Evolutionary conservation across 2,888 invertebrate species (phyloP), one percentile per base, ranked within the genome.

Genomic region (Andrena marginata): DNA sequence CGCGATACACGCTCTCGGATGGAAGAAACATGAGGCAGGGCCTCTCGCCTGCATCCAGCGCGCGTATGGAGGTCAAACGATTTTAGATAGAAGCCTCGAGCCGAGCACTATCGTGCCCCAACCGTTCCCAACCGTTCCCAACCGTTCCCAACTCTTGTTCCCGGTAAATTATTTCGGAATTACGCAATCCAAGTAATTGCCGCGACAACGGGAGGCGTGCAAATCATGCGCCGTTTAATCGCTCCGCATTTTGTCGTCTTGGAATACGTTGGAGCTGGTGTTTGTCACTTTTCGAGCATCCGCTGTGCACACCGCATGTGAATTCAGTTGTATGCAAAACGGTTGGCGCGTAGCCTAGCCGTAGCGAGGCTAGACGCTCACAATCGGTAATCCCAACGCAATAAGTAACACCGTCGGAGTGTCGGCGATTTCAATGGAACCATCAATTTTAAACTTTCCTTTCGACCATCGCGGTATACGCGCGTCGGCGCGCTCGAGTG

Each of bases 11-110:
- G 65, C 62, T 72, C 51, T 77, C 68, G 64, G 69, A 82, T 85
- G 86, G 82, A 82, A 84, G 82, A 84, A 86, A 82, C 86, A 80
- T 74, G 86, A 86, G 76, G 69, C 75, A 49, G 49, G 51, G 48
- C 35, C 51, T 67, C 63, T 62, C 63, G 79, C 56, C 42, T 73
- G 79, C 79, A 77, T 79, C 51, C 63, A 60, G 60, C 56, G 64
- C 59, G 29, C 73, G 65, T 67, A 84, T 81, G 77, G 80, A 86
- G 85, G 86, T 86, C 86, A 76, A 78, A 76, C 73, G 70, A 82
- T 82, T 76, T 70, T 48, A 70, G 77, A 83, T 75, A 63, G 76
- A 54, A 76, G 62, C 54, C 60, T 51, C 29, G 23, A 59, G 23
- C 13, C 33, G 71, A 71, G 8, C 62, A 72, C 80, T 80, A 71